Evolutionary conservation across 2,888 invertebrate species (phyloP).

Genomic region (Parnassius smintheus): DNA sequence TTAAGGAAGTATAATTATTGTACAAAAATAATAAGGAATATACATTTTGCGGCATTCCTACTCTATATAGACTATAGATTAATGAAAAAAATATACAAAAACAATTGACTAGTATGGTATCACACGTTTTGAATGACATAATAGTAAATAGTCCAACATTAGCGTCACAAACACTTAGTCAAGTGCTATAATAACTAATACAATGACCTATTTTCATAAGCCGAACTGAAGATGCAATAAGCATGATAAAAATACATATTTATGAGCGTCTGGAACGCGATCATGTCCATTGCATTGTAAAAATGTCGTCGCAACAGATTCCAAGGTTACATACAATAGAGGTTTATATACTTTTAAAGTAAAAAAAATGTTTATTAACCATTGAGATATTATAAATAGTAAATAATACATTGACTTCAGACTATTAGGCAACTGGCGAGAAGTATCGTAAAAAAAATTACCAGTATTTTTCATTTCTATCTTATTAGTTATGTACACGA

Average conservation of each 20-base stretch:
- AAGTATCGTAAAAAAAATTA: conserved; percentile 25
- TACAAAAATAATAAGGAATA: conserved; percentile 1
- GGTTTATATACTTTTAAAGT: conserved; percentile 4
- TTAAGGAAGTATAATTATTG: conserved; percentile 3
- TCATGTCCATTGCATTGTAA: conserved; percentile 12
- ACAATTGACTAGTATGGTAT: conserved; percentile 27
- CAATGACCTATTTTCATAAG: conserved; percentile 15
- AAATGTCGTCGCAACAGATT: conserved; percentile 5
- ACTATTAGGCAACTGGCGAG: conserved; percentile 24
- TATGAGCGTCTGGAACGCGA: conserved; percentile 12
- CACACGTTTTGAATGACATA: conserved; percentile 21
- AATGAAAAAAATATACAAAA: conserved; percentile 16
- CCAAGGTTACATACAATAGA: conserved; percentile 2
- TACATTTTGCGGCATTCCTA: conserved; percentile 4
- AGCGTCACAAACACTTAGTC: conserved; percentile 17
- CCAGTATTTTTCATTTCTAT: conserved; percentile 14
- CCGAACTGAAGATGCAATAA: conserved; percentile 20
- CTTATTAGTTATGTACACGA: conserved; percentile 27
- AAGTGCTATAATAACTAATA: conserved; percentile 21
- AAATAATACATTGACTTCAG: conserved; percentile 9
- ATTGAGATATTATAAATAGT: neutral
- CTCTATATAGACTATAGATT: conserved; percentile 9
- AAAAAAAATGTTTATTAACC: conserved; percentile 1
- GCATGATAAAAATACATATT: conserved; percentile 21
- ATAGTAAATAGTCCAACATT: conserved; percentile 8